phyloP scores from a whole-genome alignment of 1,140 invertebrate species.

The Pseudomyrmex gracilis region DNA sequence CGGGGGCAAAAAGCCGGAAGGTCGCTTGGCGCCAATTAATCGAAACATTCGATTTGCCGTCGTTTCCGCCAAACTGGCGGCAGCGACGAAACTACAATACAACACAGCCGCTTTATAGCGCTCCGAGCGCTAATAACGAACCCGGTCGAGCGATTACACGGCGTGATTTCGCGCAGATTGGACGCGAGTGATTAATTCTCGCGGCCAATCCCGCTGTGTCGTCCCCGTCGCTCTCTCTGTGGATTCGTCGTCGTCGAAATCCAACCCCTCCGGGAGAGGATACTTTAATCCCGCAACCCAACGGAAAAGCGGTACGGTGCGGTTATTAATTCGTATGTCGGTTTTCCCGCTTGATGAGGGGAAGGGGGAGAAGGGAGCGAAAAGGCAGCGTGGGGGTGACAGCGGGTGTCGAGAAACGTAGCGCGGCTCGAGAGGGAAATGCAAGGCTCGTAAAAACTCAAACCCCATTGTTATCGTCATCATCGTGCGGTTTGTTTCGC shows the following conservation, averaged over 20 bases:
- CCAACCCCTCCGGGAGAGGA: slow-evolving; percentile 66
- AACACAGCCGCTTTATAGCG: slow-evolving; percentile 48
- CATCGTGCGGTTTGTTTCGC: slow-evolving; percentile 78
- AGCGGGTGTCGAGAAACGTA: neutral
- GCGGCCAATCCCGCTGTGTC: slow-evolving; percentile 67
- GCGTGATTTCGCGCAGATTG: slow-evolving; percentile 75
- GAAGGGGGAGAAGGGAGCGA: too few species aligned
- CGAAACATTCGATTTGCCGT: slow-evolving; percentile 58
- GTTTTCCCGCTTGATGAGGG: slow-evolving; percentile 31
- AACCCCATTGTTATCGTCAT: slow-evolving; percentile 81
- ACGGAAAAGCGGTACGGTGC: slow-evolving; percentile 74
- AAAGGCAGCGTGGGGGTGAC: neutral
- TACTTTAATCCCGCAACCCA: slow-evolving; percentile 80
- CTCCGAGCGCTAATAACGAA: slow-evolving; percentile 71
- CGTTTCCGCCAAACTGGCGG: slow-evolving; percentile 37
- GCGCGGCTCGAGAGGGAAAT: slow-evolving; percentile 56
- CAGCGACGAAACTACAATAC: slow-evolving; percentile 28
- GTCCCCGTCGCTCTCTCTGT: slow-evolving; percentile 50
- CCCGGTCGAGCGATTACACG: slow-evolving; percentile 69
- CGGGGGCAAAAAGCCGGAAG: slow-evolving; percentile 27
- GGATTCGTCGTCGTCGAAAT: slow-evolving; percentile 60
- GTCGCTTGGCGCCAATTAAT: slow-evolving; percentile 52
- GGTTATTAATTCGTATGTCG: slow-evolving; percentile 81
- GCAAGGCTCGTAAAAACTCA: slow-evolving; percentile 81
- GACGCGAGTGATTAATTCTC: slow-evolving; percentile 75